Evolutionary conservation across 2,113 vertebrate genomes (phyloP).

Genomic region (Ginglymostoma cirratum): DNA sequence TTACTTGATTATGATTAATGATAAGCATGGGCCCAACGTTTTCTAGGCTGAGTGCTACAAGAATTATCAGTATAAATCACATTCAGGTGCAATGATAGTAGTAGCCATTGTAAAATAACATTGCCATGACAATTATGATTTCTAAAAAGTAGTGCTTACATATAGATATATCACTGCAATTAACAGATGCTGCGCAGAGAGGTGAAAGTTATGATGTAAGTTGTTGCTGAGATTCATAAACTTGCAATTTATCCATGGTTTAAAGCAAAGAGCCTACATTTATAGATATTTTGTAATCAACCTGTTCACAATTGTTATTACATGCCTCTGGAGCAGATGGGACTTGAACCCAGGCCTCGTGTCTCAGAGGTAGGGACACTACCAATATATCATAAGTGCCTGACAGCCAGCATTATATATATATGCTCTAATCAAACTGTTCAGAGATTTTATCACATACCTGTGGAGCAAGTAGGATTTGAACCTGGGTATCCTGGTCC

Average conservation of each 20-base stretch:
- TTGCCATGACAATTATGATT: too few relatives aligned
- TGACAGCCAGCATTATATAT: too few relatives aligned
- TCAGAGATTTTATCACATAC: too few relatives aligned
- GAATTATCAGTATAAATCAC: neutral
- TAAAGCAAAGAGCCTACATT: neutral
- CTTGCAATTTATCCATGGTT: neutral
- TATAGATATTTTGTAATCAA: neutral
- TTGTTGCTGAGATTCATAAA: neutral
- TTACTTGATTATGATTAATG: neutral
- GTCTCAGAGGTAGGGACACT: too few relatives aligned
- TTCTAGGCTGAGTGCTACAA: neutral
- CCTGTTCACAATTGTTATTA: too few relatives aligned
- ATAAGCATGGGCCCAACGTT: neutral
- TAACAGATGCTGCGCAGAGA: neutral
- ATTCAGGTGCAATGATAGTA: neutral
- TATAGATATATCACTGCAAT: too few relatives aligned
- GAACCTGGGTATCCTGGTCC: too few relatives aligned
- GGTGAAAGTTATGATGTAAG: neutral
- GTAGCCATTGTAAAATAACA: neutral
- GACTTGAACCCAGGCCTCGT: too few relatives aligned
- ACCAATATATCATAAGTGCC: too few relatives aligned
- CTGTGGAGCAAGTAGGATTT: too few relatives aligned
- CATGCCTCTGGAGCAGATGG: too few relatives aligned
- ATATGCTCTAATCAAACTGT: too few relatives aligned
- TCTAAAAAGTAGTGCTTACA: neutral